Base-by-base conservation (phyloP, 2,113 vertebrate genomes). In the Paramormyrops kingsleyae region DNA sequence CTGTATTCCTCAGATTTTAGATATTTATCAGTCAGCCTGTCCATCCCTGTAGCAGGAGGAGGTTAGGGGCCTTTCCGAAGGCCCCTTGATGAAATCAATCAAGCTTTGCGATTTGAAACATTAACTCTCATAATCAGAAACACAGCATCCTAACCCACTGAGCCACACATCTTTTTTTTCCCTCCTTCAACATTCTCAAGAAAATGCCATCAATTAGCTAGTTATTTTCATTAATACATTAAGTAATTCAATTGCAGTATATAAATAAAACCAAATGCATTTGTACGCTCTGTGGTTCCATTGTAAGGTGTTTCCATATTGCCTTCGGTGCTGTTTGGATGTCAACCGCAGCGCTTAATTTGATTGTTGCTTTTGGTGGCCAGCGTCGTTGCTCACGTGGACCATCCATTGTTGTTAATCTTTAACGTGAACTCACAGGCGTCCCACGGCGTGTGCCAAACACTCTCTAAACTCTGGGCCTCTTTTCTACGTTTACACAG, bases 401-500 rank as follows among this genome's bases (percentile, higher is more conserved):
- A 92, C 94, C 94, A 93, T 94, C 46, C 94, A 95, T 91, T 31
- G 84, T 90, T 88, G 56, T 92, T 90, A 90, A 92, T 95, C 94
- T 94, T 92, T 94, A 93, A 94, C 88, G 0, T 85, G 2, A 80
- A 90, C 87, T 62, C 89, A 91, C 92, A 92, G 92, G 92, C 92
- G 49, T 90, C 49, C 92, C 93, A 92, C 93, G 95, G 95, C 95
- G 93, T 95, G 94, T 92, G 92, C 92, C 93, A 93, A 92, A 94
- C 92, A 92, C 93, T 88, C 92, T 91, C 92, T 94, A 74, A 83
- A 88, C 86, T 83, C 39, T 56, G 12, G n/a, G 74, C 15, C 92
- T 92, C 91, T 94, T 92, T 96, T 94, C 94, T 95, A 94, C 94
- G 94, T 94, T 95, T 95, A 94, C 91, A 93, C 94, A 94, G 46